These are phyloP conservation scores for Bufo bufo DNA, from an alignment of 2,113 vertebrate species.

Conservation along the genomic window DNA sequence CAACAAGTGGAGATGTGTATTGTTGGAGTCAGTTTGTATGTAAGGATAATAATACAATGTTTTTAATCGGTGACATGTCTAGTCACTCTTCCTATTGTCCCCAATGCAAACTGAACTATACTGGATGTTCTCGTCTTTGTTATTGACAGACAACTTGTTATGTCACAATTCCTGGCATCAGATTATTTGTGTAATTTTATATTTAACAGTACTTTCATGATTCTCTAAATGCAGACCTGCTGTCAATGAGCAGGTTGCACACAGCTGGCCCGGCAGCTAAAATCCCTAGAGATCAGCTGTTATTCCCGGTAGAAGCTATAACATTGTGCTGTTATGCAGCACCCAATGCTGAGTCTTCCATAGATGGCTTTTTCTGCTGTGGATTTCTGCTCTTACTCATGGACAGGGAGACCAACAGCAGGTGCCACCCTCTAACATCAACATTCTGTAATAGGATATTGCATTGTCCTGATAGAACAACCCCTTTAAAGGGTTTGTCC, in stretches of 20 bases:
- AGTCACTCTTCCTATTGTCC: constrained; percentile 1
- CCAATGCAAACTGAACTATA: background rate
- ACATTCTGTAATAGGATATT: too few species aligned
- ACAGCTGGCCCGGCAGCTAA: too few species aligned
- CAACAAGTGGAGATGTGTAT: background rate
- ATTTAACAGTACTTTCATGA: background rate
- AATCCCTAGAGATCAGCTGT: too few species aligned
- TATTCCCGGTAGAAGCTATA: background rate
- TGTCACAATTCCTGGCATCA: background rate
- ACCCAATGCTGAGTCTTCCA: too few species aligned
- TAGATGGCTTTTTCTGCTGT: background rate
- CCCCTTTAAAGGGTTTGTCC: too few species aligned
- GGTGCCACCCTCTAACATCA: too few species aligned
- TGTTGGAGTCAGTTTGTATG: background rate
- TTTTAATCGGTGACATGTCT: background rate
- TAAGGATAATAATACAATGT: constrained; percentile 7
- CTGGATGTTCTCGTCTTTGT: background rate
- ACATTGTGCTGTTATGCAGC: background rate
- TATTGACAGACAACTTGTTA: background rate
- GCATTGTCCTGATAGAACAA: too few species aligned
- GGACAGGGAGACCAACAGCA: too few species aligned
- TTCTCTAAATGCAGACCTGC: too few species aligned
- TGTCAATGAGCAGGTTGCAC: too few species aligned
- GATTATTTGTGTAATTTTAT: background rate
- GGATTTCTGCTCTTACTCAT: background rate